Evolutionary conservation across 2,888 invertebrate genomes (phyloP), one percentile per base, ranked within the genome.

Genomic region (Tachina fera): DNA sequence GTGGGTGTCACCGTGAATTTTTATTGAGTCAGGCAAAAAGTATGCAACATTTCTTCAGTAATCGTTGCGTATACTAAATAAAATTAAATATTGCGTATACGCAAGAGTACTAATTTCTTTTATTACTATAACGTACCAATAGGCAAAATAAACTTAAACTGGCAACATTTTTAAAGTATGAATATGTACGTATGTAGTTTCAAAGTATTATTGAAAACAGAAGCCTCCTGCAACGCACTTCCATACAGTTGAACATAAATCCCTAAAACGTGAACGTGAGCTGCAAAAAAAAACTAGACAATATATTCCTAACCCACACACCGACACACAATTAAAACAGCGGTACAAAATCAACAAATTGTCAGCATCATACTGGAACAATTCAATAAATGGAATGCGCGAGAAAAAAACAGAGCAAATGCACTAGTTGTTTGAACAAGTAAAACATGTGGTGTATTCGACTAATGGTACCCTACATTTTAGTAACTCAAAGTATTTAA

Each of bases 311-410:
- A 43, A 49, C 22, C 49, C 80, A 82, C 70, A 56, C 19, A 65
- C 49, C 16, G 5, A 49, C n/a, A 63, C 31, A 71, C 58, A 19
- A 49, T 41, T n/a, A 51, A 70, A 53, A 72, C 41, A 58, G 9
- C 19, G 8, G 9, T 39, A 61, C 6, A 56, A 74, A 63, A 65
- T 19, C 39, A 71, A 65, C 71, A 83, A 77, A 71, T 77, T 77
- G 76, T 71, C 82, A 74, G 81, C 79, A 51, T n/a, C 65, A 75
- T 68, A 65, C 56, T 81, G 22, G 63, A 77, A 81, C 74, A 85
- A 85, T 81, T 85, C 84, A 85, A 85, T 85, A 85, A 85, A 49
- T 68, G 63, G 31, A 11, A 70, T 63, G 63, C 65, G 70, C 56
- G 47, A 76, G 6, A 31, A 31, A 76, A 65, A 58, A 71, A 58